These are phyloP conservation scores for Odocoileus virginianus DNA, from an alignment of 2,113 vertebrate genomes.

Conservation along the genomic window DNA sequence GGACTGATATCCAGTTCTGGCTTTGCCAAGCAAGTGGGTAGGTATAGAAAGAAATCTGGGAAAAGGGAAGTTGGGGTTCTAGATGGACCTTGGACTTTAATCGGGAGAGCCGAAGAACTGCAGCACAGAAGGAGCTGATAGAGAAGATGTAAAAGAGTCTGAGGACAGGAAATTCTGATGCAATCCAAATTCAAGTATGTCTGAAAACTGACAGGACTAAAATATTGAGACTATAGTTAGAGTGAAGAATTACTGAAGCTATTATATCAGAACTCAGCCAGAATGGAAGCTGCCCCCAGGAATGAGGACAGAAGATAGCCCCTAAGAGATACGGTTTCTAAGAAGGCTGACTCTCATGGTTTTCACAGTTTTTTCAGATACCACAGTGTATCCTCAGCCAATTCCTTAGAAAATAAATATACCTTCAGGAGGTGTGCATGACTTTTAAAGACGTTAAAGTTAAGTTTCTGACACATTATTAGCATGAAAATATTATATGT, in stretches of 20 bases:
- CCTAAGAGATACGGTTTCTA: not conserved
- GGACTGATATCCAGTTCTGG: fast-evolving
- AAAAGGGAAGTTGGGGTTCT: not conserved
- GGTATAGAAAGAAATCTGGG: not conserved
- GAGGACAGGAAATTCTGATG: not conserved
- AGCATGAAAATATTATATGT: not conserved
- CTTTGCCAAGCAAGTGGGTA: not conserved
- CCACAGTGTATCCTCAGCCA: not conserved
- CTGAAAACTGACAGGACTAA: not conserved
- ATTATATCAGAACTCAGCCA: not conserved
- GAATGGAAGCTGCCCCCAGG: not conserved
- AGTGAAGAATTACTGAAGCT: not conserved
- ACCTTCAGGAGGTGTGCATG: not conserved
- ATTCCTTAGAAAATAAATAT: not conserved
- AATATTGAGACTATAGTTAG: not conserved
- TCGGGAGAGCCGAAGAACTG: not conserved
- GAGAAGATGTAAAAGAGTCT: not conserved
- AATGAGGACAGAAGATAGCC: not conserved
- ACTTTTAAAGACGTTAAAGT: not conserved
- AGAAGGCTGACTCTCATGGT: not conserved
- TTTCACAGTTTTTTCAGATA: not conserved
- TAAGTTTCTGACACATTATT: not conserved
- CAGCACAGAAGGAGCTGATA: not conserved
- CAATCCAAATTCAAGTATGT: not conserved
- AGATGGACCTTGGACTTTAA: not conserved